A percentile compares a stretch with the other conserved stretches of the same genome.
phyloP scores from a whole-genome alignment of 2,888 invertebrate genomes.

The Conistra vaccinii region DNA sequence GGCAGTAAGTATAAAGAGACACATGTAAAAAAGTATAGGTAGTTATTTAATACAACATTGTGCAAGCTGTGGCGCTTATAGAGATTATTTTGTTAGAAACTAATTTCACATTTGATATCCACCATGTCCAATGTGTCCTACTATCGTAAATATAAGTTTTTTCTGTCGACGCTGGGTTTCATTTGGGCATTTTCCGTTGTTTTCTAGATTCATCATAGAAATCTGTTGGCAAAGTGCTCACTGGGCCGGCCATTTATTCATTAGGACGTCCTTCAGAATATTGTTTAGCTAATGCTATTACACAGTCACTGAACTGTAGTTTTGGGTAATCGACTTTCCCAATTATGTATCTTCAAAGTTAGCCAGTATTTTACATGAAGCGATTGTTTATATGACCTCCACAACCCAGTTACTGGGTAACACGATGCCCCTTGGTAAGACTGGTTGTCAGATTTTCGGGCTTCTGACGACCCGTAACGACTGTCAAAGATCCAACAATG shows the following conservation, averaged over 20 bases:
- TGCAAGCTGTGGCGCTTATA: neutral
- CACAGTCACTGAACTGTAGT: slow-evolving; percentile 25
- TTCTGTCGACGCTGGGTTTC: too few species aligned
- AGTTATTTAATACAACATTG: neutral
- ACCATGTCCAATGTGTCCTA: too few species aligned
- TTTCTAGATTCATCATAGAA: neutral
- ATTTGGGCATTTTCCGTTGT: too few species aligned
- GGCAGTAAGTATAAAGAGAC: neutral
- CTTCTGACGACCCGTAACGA: too few species aligned
- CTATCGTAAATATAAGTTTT: too few species aligned
- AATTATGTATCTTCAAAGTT: slow-evolving; percentile 5
- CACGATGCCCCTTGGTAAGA: too few species aligned
- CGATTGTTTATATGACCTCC: too few species aligned
- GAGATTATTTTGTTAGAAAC: neutral
- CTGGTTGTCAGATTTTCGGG: too few species aligned
- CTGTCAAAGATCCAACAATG: too few species aligned
- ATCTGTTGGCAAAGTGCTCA: slow-evolving; percentile 16
- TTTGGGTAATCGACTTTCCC: slow-evolving; percentile 8
- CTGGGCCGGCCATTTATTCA: neutral
- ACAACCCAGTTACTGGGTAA: too few species aligned
- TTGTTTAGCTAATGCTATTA: slow-evolving; percentile 10
- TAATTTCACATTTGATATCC: neutral
- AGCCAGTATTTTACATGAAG: too few species aligned
- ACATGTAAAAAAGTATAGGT: neutral
- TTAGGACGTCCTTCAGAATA: neutral